These are phyloP conservation scores for Chitala chitala DNA, from an alignment of 2,113 vertebrate species.

Conservation along the genomic window DNA sequence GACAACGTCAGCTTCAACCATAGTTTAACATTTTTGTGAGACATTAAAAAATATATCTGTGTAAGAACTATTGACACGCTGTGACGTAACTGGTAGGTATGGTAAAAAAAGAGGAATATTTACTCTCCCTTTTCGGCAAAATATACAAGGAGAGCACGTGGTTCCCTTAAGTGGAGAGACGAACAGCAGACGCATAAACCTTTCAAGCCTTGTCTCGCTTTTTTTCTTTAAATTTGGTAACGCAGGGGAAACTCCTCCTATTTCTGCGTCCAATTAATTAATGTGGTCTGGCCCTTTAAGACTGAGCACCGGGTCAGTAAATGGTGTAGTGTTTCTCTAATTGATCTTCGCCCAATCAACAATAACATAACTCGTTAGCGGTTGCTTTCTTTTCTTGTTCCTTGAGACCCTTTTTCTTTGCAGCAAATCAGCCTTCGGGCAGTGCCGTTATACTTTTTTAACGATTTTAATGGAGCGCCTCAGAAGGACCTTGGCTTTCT, in stretches of 20 bases:
- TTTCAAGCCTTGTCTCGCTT: conserved; percentile 48
- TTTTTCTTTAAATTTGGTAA: conserved; percentile 48
- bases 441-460: conserved; percentile 43
- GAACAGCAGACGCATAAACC: conserved; percentile 64
- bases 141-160: conserved; percentile 42
- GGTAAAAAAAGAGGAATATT: conserved; percentile 39
- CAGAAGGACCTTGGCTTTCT: conserved; percentile 51
- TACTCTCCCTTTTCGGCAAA: conserved; percentile 47
- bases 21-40: not conserved
- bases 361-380: conserved; percentile 75
- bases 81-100: conserved; percentile 23
- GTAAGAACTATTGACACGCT: not conserved
- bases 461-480: conserved; percentile 62
- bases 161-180: conserved; percentile 42
- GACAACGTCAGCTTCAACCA: not conserved
- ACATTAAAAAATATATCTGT: conserved; percentile 17
- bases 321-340: conserved; percentile 69
- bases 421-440: conserved; percentile 52
- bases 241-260: conserved; percentile 69
- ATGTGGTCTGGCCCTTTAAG: conserved; percentile 74
- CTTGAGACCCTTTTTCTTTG: conserved; percentile 45
- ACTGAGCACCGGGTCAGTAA: conserved; percentile 68
- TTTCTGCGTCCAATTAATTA: conserved; percentile 71
- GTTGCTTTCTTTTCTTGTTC: conserved; percentile 49
- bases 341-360: conserved; percentile 75